Percentiles rank a stretch among this genome's conserved stretches.
These are phyloP conservation scores for Cynodonichthys magdalenae DNA, from an alignment of 2,797 vertebrate species.

Conservation along the genomic window DNA sequence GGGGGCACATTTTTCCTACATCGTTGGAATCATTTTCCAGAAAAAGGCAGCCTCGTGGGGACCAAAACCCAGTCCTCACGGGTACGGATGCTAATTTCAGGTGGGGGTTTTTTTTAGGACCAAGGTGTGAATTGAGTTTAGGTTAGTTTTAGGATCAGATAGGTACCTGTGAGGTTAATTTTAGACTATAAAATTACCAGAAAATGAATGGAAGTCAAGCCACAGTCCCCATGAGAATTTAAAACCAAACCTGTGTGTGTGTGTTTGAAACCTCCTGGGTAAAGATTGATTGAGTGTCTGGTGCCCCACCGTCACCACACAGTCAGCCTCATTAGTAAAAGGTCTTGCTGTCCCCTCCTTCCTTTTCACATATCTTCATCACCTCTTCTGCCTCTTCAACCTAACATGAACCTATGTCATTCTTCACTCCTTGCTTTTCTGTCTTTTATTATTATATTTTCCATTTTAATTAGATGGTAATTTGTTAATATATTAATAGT, in stretches of 20 bases:
- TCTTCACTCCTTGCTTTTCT: not conserved
- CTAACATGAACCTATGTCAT: slow-evolving; percentile 3
- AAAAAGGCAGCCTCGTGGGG: too few species aligned
- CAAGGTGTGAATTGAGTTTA: too few species aligned
- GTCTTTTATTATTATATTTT: not conserved
- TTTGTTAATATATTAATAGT: too few species aligned
- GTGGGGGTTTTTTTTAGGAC: not conserved
- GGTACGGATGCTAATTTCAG: too few species aligned
- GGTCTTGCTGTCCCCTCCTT: slow-evolving; percentile 48
- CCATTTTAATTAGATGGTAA: not conserved
- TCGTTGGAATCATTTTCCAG: too few species aligned
- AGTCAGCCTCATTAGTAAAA: slow-evolving; percentile 68
- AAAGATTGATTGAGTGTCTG: slow-evolving; percentile 65
- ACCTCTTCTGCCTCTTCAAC: slow-evolving; percentile 23
- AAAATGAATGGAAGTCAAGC: too few species aligned
- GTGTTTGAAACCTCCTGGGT: slow-evolving; percentile 40
- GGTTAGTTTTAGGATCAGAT: not conserved
- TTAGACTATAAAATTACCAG: too few species aligned
- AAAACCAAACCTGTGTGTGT: not conserved
- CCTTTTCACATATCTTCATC: slow-evolving; percentile 37
- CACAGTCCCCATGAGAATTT: too few species aligned
- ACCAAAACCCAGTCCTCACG: too few species aligned
- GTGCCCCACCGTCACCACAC: slow-evolving; percentile 61
- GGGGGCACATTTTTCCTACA: not conserved
- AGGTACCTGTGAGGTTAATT: slow-evolving; percentile 6